Percentiles rank a stretch among this genome's conserved stretches.
phyloP scores from a whole-genome alignment of 2,797 vertebrate species.

The Smutsia temminckii region DNA sequence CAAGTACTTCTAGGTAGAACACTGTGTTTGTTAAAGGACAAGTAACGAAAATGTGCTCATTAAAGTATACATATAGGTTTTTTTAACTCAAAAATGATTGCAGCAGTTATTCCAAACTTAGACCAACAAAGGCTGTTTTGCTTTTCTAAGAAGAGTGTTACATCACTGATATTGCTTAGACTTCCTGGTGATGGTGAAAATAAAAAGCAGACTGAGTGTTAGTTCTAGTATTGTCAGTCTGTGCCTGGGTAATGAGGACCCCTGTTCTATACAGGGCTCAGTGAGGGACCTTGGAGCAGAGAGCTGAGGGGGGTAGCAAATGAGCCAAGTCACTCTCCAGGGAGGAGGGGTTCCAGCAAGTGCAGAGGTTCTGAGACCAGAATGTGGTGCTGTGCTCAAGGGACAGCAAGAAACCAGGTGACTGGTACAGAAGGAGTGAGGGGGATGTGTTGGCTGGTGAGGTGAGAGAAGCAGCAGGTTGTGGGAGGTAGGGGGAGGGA shows the following conservation, averaged over 20 bases:
- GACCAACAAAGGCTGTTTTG: background rate
- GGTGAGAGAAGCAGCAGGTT: background rate
- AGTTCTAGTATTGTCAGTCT: too few relatives aligned
- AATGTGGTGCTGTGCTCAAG: background rate
- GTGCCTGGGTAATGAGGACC: background rate
- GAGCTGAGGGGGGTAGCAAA: background rate
- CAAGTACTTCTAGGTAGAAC: background rate
- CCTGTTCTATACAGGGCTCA: fast-evolving
- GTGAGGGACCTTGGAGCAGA: background rate
- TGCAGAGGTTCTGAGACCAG: background rate
- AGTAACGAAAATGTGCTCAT: background rate
- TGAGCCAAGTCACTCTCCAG: background rate
- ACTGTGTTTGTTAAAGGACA: background rate
- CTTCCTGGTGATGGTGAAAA: background rate
- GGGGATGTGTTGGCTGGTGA: background rate
- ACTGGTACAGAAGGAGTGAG: background rate
- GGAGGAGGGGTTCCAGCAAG: background rate
- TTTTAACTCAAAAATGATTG: background rate
- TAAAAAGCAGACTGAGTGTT: background rate
- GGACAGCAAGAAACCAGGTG: background rate
- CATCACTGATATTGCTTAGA: background rate
- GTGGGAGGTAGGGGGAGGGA: background rate
- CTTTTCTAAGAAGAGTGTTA: background rate
- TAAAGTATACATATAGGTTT: background rate
- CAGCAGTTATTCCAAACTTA: background rate